These are phyloP conservation scores for Drosophila ustulata DNA, from an alignment of 2,888 invertebrate genomes.

Conservation along the genomic window DNA sequence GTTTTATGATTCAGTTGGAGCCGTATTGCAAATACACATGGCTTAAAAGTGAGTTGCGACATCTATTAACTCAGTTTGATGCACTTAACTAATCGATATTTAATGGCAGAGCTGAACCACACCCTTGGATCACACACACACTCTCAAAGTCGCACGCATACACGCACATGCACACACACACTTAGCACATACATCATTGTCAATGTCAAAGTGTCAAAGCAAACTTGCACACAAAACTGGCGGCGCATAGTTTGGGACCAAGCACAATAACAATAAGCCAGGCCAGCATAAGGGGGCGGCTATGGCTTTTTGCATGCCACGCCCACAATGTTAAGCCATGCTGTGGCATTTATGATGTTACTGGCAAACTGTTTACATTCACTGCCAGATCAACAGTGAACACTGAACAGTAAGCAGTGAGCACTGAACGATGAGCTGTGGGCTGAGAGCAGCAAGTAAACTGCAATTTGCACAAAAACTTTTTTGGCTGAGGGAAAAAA, in stretches of 20 bases:
- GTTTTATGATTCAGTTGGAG: background rate
- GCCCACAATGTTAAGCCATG: constrained; percentile 42
- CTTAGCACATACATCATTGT: constrained; percentile 81
- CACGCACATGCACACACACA: constrained; percentile 23
- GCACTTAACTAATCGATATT: constrained; percentile 72
- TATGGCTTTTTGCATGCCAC: constrained; percentile 56
- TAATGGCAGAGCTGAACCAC: constrained; percentile 67
- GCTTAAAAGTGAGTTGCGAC: background rate
- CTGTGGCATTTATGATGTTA: constrained; percentile 73
- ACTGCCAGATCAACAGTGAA: constrained; percentile 13
- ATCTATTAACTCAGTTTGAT: constrained; percentile 56
- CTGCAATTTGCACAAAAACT: constrained; percentile 66
- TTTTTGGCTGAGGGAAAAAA: constrained; percentile 31
- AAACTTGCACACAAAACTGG: constrained; percentile 64
- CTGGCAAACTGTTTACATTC: constrained; percentile 32
- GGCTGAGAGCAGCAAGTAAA: constrained; percentile 51
- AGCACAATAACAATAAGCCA: constrained; percentile 68
- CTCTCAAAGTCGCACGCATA: constrained; percentile 12
- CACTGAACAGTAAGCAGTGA: constrained; percentile 1
- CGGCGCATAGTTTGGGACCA: constrained; percentile 37
- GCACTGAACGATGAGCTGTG: constrained; percentile 3
- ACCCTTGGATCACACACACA: constrained; percentile 33
- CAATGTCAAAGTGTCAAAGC: constrained; percentile 82
- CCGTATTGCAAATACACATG: background rate
- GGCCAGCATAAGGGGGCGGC: constrained; percentile 12